Evolutionary conservation across 1,140 invertebrate species (phyloP).

Genomic region (Zeugodacus cucurbitae): DNA sequence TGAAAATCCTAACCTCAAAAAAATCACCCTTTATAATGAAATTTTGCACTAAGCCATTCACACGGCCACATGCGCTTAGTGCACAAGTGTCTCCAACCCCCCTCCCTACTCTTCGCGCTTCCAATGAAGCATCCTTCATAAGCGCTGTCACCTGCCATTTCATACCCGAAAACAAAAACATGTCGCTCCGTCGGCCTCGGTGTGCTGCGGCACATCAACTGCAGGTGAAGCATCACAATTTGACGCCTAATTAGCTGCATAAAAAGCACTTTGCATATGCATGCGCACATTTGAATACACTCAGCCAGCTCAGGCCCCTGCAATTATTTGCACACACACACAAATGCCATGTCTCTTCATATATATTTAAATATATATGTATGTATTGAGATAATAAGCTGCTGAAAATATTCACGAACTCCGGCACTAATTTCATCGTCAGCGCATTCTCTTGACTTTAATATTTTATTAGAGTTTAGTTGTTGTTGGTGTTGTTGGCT

Average conservation of each 20-base stretch:
- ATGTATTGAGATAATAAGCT: not conserved
- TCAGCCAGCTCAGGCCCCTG: not conserved
- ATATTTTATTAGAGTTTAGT: not conserved
- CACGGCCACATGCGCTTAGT: not conserved
- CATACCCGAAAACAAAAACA: not conserved
- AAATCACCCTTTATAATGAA: too few species aligned
- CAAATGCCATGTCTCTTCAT: not conserved
- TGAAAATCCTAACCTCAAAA: too few species aligned
- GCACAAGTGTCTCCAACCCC: not conserved
- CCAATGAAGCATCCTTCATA: not conserved
- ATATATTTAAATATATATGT: not conserved
- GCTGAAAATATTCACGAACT: not conserved
- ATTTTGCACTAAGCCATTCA: not conserved
- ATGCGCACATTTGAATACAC: not conserved
- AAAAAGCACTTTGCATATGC: not conserved
- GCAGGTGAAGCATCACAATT: slow-evolving; percentile 26
- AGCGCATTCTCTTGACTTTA: not conserved
- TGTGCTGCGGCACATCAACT: not conserved
- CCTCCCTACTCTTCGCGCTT: too few species aligned
- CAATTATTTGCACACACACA: not conserved
- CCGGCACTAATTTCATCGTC: not conserved
- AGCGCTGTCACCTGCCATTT: not conserved
- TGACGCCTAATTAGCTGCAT: slow-evolving; percentile 31
- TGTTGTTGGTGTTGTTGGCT: not conserved
- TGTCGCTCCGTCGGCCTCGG: not conserved